Conservation (phyloP, 1,140 invertebrate genomes). For the Chymomyza costata region DNA sequence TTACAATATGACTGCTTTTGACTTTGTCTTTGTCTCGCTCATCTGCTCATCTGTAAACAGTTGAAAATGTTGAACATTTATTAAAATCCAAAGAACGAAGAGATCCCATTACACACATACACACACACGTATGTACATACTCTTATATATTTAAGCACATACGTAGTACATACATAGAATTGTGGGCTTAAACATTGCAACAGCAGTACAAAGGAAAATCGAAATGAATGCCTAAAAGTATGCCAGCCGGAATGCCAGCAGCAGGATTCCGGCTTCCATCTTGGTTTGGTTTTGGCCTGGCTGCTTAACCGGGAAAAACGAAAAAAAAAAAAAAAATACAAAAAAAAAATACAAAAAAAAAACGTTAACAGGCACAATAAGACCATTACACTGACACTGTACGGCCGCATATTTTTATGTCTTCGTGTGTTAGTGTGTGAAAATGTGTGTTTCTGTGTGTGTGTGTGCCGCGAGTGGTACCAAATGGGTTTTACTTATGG, state of each 20-base stretch:
- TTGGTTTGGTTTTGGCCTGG: constrained; percentile 1
- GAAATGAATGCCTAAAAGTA: background rate
- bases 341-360: no score
- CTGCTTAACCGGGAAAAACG: no score
- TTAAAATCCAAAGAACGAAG: constrained; percentile 35
- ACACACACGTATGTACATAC: no score
- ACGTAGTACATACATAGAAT: no score
- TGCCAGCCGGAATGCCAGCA: background rate
- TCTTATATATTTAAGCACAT: no score
- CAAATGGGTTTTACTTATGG: constrained; percentile 31
- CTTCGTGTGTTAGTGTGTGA: background rate
- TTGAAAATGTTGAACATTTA: constrained; percentile 37
- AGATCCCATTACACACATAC: no score
- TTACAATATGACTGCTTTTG: no score
- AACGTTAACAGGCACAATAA: constrained; percentile 50
- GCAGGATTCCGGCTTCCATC: background rate
- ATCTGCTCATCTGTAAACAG: constrained; percentile 18
- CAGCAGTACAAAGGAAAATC: constrained; percentile 6
- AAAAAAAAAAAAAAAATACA: no score
- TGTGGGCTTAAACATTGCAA: no score
- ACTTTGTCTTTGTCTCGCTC: no score
- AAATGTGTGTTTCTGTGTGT: background rate
- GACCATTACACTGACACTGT: constrained; percentile 28
- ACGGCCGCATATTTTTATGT: background rate
- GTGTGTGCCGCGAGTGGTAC: no score